Evolutionary conservation across 2,797 vertebrate species (phyloP).

Genomic region (Myotis daubentonii): DNA sequence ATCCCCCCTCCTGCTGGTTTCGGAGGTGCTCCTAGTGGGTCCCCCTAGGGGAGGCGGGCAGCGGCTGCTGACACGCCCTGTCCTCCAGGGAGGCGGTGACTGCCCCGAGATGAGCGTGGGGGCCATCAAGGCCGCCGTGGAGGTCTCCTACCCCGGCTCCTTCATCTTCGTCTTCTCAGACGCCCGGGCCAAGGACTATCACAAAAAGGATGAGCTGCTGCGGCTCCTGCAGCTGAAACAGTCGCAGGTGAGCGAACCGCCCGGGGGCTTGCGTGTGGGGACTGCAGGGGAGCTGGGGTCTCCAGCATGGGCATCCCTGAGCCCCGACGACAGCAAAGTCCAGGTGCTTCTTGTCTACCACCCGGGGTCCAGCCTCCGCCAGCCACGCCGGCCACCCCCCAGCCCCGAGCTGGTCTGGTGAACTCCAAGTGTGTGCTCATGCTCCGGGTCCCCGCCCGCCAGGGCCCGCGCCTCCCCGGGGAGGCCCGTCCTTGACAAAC

Average conservation of each 20-base stretch:
- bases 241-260: slow-evolving; percentile 89
- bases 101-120: slow-evolving; percentile 98
- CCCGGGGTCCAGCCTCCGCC: neutral
- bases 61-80: fast-evolving
- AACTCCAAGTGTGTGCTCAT: slow-evolving; percentile 21
- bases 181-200: slow-evolving; percentile 95
- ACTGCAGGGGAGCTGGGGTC: fast-evolving
- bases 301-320: fast-evolving
- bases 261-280: fast-evolving
- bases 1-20: fast-evolving
- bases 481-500: neutral
- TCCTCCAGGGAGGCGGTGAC: slow-evolving; percentile 93
- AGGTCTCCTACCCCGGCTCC: slow-evolving; percentile 93
- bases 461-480: neutral
- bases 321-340: neutral
- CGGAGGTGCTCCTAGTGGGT: fast-evolving
- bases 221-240: slow-evolving; percentile 94
- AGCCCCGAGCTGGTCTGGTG: neutral
- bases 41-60: neutral
- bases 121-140: slow-evolving; percentile 93
- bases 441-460: neutral
- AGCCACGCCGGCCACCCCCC: fast-evolving
- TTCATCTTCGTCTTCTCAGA: slow-evolving; percentile 97
- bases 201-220: slow-evolving; percentile 91
- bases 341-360: fast-evolving